Base-by-base conservation (phyloP, 2,113 vertebrate species). In the Dicaeum eximium region DNA sequence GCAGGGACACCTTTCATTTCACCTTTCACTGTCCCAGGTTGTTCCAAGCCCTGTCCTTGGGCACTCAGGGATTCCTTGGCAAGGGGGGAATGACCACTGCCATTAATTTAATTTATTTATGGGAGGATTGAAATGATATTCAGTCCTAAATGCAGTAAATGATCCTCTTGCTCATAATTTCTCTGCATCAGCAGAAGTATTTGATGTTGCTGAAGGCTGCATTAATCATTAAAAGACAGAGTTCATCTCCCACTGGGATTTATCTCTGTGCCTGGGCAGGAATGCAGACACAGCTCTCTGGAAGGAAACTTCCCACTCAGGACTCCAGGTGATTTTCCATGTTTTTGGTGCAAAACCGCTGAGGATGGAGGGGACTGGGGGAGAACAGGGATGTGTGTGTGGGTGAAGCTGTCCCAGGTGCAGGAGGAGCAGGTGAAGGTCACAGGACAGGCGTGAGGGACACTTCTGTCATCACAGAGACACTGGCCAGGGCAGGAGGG, bases 321-420 rank as follows among this genome's bases (percentile, higher is more conserved):
- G 56, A 14, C 4, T 90, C 24, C 54, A 2, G 9, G 7, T 30
- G 33, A 8, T 60, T 83, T 79, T 28, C 23, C 62, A 51, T 3
- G 9, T 0, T 65, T 88, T 83, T 27, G 19, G 28, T 58, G 48
- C 45, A 25, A 50, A 93, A 48, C 1, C 0, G 0, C 6, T 1
- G 42, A 78, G 20, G 23, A 23, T 40, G 47, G 40, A 50, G n/a
- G 72, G 47, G 51, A 56, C 25, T 5, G 13, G 24, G 71, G 67
- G 25, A 62, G n/a, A 71, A 16, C 1, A 1, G 21, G 45, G 22
- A 11, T 45, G 20, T 28, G 27, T 9, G 2, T 13, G 38, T 1
- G 7, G 50, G 47, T 66, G 42, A 35, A 74, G n/a, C 31, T 61
- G 47, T 21, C 44, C 89, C 61, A 10, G 25, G 66, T 2, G 1